phyloP scores from a whole-genome alignment of 2,113 vertebrate genomes.

The Chionis minor region DNA sequence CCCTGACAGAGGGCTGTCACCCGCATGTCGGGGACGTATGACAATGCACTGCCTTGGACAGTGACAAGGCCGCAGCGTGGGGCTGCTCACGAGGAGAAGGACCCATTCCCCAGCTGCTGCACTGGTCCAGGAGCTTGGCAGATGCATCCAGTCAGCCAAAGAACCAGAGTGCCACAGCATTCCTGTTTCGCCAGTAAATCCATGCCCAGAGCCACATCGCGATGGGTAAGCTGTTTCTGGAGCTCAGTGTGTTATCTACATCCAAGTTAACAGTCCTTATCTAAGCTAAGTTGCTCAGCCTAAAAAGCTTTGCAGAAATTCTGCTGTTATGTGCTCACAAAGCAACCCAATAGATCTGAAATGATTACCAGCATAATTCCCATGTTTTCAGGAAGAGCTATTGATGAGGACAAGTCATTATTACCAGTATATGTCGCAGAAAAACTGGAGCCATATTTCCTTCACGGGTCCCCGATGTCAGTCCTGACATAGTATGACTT shows the following conservation, averaged over 20 bases:
- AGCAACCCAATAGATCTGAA: background rate
- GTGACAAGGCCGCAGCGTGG: background rate
- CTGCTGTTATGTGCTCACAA: background rate
- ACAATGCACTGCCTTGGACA: background rate
- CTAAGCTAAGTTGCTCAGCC: background rate
- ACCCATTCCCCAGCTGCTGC: background rate
- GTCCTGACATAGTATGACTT: background rate
- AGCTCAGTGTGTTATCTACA: background rate
- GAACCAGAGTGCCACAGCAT: background rate
- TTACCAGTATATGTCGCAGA: background rate
- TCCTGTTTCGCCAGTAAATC: background rate
- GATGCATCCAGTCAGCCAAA: accelerated
- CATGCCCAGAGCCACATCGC: background rate
- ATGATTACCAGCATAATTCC: background rate
- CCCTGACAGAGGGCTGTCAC: background rate
- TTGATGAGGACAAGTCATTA: background rate
- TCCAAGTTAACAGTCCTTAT: background rate
- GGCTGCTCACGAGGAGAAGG: background rate
- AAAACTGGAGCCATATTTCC: background rate
- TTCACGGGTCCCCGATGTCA: background rate
- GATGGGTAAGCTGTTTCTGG: background rate
- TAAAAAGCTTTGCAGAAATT: background rate
- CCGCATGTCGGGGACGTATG: background rate
- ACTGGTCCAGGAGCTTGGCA: background rate
- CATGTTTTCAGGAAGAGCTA: background rate